phyloP scores from a whole-genome alignment of 2,113 vertebrate species.

The Xiphorhynchus elegans region DNA sequence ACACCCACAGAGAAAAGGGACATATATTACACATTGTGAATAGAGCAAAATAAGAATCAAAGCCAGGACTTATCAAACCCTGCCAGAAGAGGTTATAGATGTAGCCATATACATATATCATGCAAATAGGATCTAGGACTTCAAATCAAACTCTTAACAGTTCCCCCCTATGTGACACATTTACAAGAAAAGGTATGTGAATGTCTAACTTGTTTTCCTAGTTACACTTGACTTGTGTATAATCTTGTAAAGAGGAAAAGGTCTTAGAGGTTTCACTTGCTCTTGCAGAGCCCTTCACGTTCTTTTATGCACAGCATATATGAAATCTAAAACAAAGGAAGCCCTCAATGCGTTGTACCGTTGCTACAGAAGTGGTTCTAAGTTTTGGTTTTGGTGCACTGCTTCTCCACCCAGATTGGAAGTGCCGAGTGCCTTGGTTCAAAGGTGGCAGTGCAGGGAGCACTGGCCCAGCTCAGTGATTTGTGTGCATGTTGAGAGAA shows the following conservation, averaged over 20 bases:
- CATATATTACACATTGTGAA: not conserved
- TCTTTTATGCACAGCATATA: not conserved
- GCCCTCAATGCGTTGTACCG: not conserved
- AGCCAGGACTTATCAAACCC: not conserved
- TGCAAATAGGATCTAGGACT: not conserved
- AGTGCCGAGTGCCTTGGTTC: not conserved
- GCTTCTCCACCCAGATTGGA: not conserved
- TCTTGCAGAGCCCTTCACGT: not conserved
- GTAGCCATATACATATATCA: not conserved
- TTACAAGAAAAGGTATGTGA: not conserved
- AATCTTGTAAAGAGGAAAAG: not conserved
- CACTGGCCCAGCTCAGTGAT: not conserved
- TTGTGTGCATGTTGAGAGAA: fast-evolving
- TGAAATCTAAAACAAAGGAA: not conserved
- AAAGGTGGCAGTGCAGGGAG: not conserved
- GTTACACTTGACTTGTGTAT: not conserved
- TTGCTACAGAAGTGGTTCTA: not conserved
- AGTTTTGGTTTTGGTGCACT: not conserved
- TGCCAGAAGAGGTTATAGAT: not conserved
- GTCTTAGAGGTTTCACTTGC: not conserved
- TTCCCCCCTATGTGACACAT: not conserved
- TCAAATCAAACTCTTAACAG: not conserved
- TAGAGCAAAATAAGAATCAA: not conserved
- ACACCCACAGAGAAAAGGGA: not conserved
- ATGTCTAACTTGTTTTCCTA: not conserved